Percentiles rank a stretch among this genome's conserved stretches.
phyloP scores from a whole-genome alignment of 2,888 invertebrate species.

The Macrosoma leucophasiata region DNA sequence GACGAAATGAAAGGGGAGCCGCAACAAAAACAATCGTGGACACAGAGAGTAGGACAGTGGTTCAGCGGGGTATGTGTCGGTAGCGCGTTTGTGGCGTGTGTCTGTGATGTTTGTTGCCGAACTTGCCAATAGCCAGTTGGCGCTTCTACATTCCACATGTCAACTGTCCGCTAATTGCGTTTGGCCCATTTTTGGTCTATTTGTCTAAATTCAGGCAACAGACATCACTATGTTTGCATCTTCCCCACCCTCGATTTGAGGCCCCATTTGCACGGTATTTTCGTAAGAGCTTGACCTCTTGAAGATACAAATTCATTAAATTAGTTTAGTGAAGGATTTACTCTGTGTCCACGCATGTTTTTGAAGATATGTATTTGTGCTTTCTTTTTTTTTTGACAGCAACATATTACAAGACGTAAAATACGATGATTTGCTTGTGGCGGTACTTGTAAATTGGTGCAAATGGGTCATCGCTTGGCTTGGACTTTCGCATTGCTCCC shows the following conservation, averaged over 20 bases:
- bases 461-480: conserved; percentile 67
- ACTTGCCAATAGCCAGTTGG: too few relatives aligned
- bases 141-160: neutral
- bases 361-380: conserved; percentile 40
- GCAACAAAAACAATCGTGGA: conserved; percentile 78
- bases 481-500: conserved; percentile 31
- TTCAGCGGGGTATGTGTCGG: conserved; percentile 81
- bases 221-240: conserved; percentile 50
- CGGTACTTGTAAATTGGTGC: conserved; percentile 43
- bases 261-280: conserved; percentile 70
- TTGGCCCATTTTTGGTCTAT: neutral
- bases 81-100: conserved; percentile 58
- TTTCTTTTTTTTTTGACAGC: conserved; percentile 38
- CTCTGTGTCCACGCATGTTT: conserved; percentile 75
- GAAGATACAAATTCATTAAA: conserved; percentile 33
- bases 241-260: conserved; percentile 60
- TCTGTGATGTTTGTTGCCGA: conserved; percentile 54
- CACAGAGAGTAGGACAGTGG: conserved; percentile 83
- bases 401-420: too few relatives aligned
- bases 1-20: conserved; percentile 60
- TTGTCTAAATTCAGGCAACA: conserved; percentile 40
- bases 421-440: conserved; percentile 31
- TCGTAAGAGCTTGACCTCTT: conserved; percentile 43
- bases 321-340: conserved; percentile 30
- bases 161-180: neutral